Conservation (phyloP, 2,888 invertebrate genomes). For the Graphium colonna region DNA sequence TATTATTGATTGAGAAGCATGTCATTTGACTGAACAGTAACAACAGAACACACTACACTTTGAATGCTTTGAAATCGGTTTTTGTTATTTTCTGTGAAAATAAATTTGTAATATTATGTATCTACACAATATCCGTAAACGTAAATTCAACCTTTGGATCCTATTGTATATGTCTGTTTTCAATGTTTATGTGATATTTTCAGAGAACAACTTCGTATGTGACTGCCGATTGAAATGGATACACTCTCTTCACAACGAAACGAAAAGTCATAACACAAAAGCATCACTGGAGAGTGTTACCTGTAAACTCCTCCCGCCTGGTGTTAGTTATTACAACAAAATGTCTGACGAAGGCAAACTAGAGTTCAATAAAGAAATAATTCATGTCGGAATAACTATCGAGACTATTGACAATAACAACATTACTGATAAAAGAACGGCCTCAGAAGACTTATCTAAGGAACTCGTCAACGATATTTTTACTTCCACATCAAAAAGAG, state of each 20-base stretch:
- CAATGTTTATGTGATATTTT: too few relatives aligned
- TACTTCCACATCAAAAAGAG: conserved; percentile 41
- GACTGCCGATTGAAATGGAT: conserved; percentile 90
- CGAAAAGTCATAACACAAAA: conserved; percentile 84
- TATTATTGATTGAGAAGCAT: too few relatives aligned
- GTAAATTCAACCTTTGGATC: too few relatives aligned
- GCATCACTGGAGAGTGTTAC: conserved; percentile 85
- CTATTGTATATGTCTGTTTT: too few relatives aligned
- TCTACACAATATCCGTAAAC: too few relatives aligned
- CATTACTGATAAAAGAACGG: conserved; percentile 44
- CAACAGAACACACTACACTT: too few relatives aligned
- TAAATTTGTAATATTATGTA: too few relatives aligned
- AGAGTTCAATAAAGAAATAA: conserved; percentile 59
- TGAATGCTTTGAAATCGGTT: too few relatives aligned
- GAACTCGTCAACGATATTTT: conserved; percentile 22
- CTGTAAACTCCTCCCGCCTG: conserved; percentile 82
- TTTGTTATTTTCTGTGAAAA: too few relatives aligned
- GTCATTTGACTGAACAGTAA: too few relatives aligned
- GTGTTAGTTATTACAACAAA: conserved; percentile 71
- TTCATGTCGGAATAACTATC: conserved; percentile 58
- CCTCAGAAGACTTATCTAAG: conserved; percentile 15
- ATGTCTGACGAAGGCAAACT: conserved; percentile 53
- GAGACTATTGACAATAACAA: conserved; percentile 61
- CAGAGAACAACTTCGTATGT: conserved; percentile 91
- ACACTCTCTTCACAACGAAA: conserved; percentile 86